Evolutionary conservation across 2,888 invertebrate species (phyloP).

Genomic region (Cynaeus angustus): DNA sequence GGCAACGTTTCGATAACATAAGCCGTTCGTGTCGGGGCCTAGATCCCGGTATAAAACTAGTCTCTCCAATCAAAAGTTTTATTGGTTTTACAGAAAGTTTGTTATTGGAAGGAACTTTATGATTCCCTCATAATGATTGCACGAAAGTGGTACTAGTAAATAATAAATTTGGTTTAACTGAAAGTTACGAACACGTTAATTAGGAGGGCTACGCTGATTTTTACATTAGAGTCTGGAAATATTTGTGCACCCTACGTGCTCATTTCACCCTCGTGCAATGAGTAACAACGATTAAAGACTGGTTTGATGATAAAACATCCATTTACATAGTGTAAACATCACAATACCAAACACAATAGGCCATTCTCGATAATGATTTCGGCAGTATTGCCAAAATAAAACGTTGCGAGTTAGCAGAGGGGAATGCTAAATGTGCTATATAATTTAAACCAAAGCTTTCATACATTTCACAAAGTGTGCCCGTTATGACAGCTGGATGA

Average conservation of each 20-base stretch:
- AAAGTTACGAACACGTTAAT: slow-evolving; percentile 13
- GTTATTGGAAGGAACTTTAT: slow-evolving; percentile 47
- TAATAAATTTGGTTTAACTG: slow-evolving; percentile 18
- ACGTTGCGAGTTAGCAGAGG: not conserved
- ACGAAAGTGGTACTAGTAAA: slow-evolving; percentile 32
- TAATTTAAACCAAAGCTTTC: not conserved
- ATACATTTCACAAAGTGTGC: not conserved
- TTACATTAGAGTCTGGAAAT: not conserved
- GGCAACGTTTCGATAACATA: slow-evolving; percentile 42
- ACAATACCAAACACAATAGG: slow-evolving; percentile 32
- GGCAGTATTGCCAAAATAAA: slow-evolving; percentile 21
- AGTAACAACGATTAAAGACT: slow-evolving; percentile 25
- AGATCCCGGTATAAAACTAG: slow-evolving; percentile 44
- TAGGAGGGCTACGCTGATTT: slow-evolving; percentile 6
- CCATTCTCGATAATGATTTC: slow-evolving; percentile 36
- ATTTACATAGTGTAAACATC: slow-evolving; percentile 42
- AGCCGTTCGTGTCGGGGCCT: slow-evolving; percentile 43
- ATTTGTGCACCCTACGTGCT: not conserved
- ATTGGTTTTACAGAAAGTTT: slow-evolving; percentile 48
- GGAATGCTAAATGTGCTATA: not conserved
- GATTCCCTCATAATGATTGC: slow-evolving; percentile 46
- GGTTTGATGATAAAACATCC: slow-evolving; percentile 38
- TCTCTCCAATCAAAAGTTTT: slow-evolving; percentile 50
- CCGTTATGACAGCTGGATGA: not conserved
- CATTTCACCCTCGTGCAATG: slow-evolving; percentile 7